These are phyloP conservation scores for Dicerorhinus sumatrensis DNA, from an alignment of 2,113 vertebrate genomes.

Conservation along the genomic window DNA sequence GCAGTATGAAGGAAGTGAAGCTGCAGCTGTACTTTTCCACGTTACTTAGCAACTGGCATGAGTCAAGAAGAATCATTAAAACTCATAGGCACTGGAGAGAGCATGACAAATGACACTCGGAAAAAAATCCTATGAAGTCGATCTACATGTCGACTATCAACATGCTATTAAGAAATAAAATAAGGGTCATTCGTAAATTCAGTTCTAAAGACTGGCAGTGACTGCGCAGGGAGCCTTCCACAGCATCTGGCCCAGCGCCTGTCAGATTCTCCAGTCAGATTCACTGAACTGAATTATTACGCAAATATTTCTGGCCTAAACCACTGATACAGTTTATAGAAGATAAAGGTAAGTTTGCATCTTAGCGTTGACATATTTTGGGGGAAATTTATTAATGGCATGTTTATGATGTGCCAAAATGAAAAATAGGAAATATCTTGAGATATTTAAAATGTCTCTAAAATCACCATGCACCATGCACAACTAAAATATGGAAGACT, in stretches of 20 bases:
- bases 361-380: background rate
- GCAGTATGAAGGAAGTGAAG: conserved; percentile 75
- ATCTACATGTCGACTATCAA: conserved; percentile 6
- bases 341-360: background rate
- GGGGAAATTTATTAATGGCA: background rate
- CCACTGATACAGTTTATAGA: background rate
- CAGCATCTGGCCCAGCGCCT: background rate
- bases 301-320: background rate
- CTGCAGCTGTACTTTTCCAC: conserved; percentile 78
- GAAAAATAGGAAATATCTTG: background rate
- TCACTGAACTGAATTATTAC: conserved; percentile 36
- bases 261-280: background rate
- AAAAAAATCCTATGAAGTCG: background rate
- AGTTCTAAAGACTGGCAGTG: conserved; percentile 37
- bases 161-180: conserved; percentile 52
- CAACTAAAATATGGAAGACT: background rate
- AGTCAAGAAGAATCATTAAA: conserved; percentile 72
- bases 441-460: background rate
- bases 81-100: conserved; percentile 44
- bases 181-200: conserved; percentile 40
- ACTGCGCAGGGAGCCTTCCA: background rate
- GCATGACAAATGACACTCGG: conserved; percentile 38
- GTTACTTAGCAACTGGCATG: conserved; percentile 82
- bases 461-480: background rate
- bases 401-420: background rate